These are phyloP conservation scores for Neopelma chrysocephalum DNA, from an alignment of 2,797 vertebrate species.

Conservation along the genomic window DNA sequence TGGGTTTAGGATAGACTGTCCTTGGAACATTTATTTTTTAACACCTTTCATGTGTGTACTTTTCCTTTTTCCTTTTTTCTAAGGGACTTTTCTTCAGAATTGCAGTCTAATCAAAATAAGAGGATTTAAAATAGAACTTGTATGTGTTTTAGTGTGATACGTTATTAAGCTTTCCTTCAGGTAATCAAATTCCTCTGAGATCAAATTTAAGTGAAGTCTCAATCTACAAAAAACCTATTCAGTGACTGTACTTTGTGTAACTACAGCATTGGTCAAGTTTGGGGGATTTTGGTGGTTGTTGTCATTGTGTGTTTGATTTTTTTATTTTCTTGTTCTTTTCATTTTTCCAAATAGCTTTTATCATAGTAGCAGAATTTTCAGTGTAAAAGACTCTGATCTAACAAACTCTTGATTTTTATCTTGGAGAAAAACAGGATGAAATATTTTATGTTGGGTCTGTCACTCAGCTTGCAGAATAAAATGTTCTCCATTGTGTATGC, in stretches of 20 bases:
- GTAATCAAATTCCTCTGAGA: neutral
- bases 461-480: neutral
- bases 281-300: neutral
- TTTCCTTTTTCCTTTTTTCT: neutral
- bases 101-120: neutral
- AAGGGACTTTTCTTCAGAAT: neutral
- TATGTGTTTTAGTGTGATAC: neutral
- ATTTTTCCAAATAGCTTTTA: neutral
- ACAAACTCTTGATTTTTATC: neutral
- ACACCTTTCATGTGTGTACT: rapidly evolving
- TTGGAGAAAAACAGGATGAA: neutral
- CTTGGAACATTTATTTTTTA: neutral
- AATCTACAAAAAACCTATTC: neutral
- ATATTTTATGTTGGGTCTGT: neutral
- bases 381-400: neutral
- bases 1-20: neutral
- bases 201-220: neutral
- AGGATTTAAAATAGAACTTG: neutral
- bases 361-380: neutral
- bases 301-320: neutral
- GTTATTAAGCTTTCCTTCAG: neutral
- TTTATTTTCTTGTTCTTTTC: neutral
- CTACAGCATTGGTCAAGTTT: neutral
- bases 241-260: neutral
- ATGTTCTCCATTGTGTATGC: neutral